Percentiles rank a stretch among this genome's conserved stretches.
Evolutionary conservation across 30 jellyfish, hydroid and myxozoan species (phyloP).

Genomic region (Clytia hemisphaerica): DNA sequence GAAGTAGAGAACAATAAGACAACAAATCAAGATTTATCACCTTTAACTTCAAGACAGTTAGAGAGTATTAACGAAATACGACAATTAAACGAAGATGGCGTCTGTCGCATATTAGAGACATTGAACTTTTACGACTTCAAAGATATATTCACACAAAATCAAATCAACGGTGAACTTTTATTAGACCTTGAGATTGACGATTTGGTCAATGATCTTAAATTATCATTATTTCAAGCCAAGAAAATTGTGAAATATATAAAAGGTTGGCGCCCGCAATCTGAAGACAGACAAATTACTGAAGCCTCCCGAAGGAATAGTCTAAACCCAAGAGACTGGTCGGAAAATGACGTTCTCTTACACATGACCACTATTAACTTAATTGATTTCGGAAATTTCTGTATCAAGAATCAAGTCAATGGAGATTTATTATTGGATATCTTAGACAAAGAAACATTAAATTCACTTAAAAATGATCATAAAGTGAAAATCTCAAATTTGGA

Average conservation of each 20-base stretch:
- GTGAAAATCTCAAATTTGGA: slow-evolving; percentile 46
- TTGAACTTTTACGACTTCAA: slow-evolving; percentile 36
- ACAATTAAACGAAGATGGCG: slow-evolving; percentile 33
- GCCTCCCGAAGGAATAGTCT: slow-evolving; percentile 30
- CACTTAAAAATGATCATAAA: slow-evolving; percentile 33
- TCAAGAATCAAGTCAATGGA: slow-evolving; percentile 57
- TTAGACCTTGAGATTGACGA: slow-evolving; percentile 36
- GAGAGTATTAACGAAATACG: slow-evolving; percentile 26
- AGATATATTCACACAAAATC: slow-evolving; percentile 32
- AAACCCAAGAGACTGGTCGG: slow-evolving; percentile 43
- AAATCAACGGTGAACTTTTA: slow-evolving; percentile 59
- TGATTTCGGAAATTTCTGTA: slow-evolving; percentile 52
- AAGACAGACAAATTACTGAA: slow-evolving; percentile 4
- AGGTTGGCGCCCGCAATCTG: slow-evolving; percentile 64
- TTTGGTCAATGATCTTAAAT: slow-evolving; percentile 42
- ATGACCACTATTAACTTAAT: slow-evolving; percentile 40
- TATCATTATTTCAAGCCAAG: slow-evolving; percentile 62
- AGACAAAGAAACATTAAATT: slow-evolving; percentile 32
- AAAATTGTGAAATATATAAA: slow-evolving; percentile 28
- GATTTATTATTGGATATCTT: slow-evolving; percentile 27
- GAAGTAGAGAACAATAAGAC: background rate
- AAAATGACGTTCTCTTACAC: slow-evolving; percentile 36
- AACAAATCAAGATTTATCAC: background rate
- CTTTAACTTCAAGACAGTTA: slow-evolving; percentile 10
- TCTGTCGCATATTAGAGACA: slow-evolving; percentile 24